These are phyloP conservation scores for Drosophila borealis DNA, from an alignment of 2,888 invertebrate species.

Conservation along the genomic window DNA sequence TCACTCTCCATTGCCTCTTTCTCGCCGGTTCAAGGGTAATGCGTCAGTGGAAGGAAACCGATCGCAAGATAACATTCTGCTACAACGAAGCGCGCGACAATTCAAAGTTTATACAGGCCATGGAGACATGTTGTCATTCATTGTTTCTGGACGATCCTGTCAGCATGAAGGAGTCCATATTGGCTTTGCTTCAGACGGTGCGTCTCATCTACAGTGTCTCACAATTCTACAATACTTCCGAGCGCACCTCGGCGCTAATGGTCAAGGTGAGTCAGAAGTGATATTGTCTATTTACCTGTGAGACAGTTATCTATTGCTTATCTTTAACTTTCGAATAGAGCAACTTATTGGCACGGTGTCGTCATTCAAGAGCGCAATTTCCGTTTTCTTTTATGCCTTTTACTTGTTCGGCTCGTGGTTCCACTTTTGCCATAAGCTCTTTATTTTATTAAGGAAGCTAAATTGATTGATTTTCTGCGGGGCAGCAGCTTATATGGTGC, in stretches of 20 bases:
- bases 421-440: constrained; percentile 63
- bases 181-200: constrained; percentile 95
- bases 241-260: constrained; percentile 97
- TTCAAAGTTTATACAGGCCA: constrained; percentile 96
- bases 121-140: constrained; percentile 97
- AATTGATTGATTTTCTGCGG: constrained; percentile 48
- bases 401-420: neutral
- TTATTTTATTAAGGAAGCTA: constrained; percentile 58
- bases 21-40: constrained; percentile 92
- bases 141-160: constrained; percentile 96
- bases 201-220: constrained; percentile 97
- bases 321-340: neutral
- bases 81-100: constrained; percentile 98
- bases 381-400: neutral
- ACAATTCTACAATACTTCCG: constrained; percentile 98
- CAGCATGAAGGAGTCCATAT: constrained; percentile 95
- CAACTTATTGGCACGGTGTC: neutral
- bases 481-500: neutral
- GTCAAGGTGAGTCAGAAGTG: constrained; percentile 89
- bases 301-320: constrained; percentile 39
- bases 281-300: neutral
- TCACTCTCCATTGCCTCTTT: constrained; percentile 91
- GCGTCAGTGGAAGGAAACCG: constrained; percentile 93
- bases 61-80: constrained; percentile 96
- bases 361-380: neutral